Evolutionary conservation across 2,113 vertebrate genomes (phyloP).

Genomic region (Prunella fulvescens): DNA sequence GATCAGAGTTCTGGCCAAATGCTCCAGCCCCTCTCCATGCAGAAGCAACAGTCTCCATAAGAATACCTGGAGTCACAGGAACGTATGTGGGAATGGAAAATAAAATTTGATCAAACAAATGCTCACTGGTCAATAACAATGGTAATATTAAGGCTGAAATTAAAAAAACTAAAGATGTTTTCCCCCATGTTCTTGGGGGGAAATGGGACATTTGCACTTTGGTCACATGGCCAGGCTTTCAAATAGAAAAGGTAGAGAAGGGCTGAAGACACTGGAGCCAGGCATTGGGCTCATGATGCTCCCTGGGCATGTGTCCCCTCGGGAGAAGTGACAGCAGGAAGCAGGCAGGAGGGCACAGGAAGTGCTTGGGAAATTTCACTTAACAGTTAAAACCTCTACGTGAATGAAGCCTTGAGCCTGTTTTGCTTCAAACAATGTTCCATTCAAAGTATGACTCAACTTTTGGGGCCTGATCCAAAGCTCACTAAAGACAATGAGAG

Average conservation of each 20-base stretch:
- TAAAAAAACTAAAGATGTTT: background rate
- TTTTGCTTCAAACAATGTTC: constrained; percentile 52
- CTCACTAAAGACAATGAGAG: constrained; percentile 42
- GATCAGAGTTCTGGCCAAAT: background rate
- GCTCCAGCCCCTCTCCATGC: background rate
- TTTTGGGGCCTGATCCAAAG: constrained; percentile 29
- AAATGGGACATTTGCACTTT: background rate
- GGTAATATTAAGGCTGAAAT: background rate
- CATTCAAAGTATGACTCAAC: constrained; percentile 45
- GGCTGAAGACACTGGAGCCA: background rate
- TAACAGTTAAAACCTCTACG: background rate
- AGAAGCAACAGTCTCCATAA: background rate
- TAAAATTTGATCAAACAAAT: background rate
- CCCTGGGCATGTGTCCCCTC: rapidly evolving
- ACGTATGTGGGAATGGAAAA: background rate
- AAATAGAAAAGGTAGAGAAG: background rate
- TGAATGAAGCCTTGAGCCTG: constrained; percentile 26
- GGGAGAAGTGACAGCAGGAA: background rate
- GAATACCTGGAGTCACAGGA: background rate
- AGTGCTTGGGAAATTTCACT: background rate
- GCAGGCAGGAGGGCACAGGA: background rate
- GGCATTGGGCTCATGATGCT: background rate
- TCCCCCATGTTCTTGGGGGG: background rate
- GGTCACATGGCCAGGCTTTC: background rate
- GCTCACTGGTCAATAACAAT: background rate